Evolutionary conservation across 2,797 vertebrate genomes (phyloP), one percentile per base, ranked within the genome.

Genomic region (Hippocampus kuda): DNA sequence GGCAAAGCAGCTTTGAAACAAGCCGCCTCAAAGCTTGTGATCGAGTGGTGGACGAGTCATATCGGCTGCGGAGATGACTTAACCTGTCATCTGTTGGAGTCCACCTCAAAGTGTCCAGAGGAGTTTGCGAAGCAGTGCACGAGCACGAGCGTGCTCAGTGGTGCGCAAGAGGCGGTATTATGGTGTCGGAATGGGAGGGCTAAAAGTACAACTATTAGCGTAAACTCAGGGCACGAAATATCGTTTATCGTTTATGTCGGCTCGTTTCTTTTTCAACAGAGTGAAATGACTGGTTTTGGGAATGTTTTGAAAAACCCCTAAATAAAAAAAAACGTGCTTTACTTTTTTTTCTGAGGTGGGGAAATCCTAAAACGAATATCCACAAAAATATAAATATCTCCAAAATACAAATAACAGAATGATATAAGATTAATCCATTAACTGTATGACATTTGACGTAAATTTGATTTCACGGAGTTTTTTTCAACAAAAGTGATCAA

Each of bases 181-280:
- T 54, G 54, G 70, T 69, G 48, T 34, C 57, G 41, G 53, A 81
- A 70, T 74, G 83, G 87, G 86, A 87, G 86, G 86, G 81, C 74
- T 75, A 11, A 71, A 85, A 83, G 53, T 81, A 59, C n/a, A 27
- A 27, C 24, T n/a, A 26, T 57, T n/a, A 20, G 65, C 26, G 54
- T 48, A 54, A 51, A 42, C 12, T n/a, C 10, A 44, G 38, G 61
- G 22, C 38, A 42, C 20, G 10, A 42, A 63, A 44, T 22, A 44
- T 42, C n/a, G 8, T 24, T 13, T 2, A 26, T n/a, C n/a, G n/a
- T n/a, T n/a, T n/a, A 15, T 63, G 22, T 5, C 8, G 16, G 20
- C 20, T 38, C 12, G 15, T 60, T 71, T 7, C 54, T 34, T 15
- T 61, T 53, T 26, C 24, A n/a, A 15, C 2, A 24, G 11, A 27